These are phyloP conservation scores for Synergus umbraculus DNA, from an alignment of 2,888 invertebrate genomes.

Conservation along the genomic window DNA sequence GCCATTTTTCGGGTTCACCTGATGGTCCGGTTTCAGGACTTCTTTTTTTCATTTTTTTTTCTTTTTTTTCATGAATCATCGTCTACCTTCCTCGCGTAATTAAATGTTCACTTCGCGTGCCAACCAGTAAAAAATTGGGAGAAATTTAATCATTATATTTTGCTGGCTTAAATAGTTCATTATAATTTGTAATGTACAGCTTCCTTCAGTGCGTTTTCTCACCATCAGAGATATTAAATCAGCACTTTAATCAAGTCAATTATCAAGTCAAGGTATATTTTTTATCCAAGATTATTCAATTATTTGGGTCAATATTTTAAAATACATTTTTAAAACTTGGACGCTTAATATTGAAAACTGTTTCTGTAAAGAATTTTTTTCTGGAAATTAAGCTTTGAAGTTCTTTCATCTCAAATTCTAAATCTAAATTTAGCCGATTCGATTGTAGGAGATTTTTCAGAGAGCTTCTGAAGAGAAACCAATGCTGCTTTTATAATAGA, in stretches of 20 bases:
- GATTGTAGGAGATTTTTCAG: slow-evolving; percentile 3
- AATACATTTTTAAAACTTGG: background rate
- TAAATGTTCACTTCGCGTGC: slow-evolving; percentile 33
- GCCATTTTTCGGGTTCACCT: slow-evolving; percentile 43
- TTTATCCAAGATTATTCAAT: background rate
- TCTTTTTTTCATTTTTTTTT: slow-evolving; percentile 25
- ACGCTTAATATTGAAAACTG: no score
- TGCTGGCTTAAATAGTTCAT: background rate
- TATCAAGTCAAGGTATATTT: background rate
- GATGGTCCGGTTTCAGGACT: slow-evolving; percentile 39
- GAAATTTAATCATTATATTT: slow-evolving; percentile 1
- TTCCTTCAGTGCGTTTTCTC: background rate
- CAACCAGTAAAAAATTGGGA: background rate
- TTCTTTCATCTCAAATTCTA: background rate
- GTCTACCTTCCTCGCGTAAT: slow-evolving; percentile 25
- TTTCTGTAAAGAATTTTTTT: background rate
- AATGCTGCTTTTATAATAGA: background rate
- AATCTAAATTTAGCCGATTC: slow-evolving; percentile 18
- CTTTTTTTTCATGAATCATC: slow-evolving; percentile 33
- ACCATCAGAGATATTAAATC: background rate
- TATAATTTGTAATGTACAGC: background rate
- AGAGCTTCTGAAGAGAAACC: background rate
- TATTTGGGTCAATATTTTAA: background rate
- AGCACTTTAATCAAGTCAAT: background rate
- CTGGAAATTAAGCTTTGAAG: background rate